Base-by-base conservation (phyloP, 1,140 invertebrate species). In the Drosophila subpulchrella region DNA sequence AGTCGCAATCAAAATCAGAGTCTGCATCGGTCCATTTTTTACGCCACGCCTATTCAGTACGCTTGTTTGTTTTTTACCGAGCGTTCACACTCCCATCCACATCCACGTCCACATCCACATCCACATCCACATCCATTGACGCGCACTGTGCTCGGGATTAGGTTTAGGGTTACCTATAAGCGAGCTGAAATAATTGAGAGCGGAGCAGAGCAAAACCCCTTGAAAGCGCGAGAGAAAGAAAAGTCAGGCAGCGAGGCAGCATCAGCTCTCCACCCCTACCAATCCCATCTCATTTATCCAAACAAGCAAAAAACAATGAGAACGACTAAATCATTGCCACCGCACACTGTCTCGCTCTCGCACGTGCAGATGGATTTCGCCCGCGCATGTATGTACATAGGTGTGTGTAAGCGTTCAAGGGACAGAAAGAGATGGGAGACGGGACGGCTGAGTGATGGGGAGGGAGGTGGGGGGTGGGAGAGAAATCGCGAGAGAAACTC, bases 251-350 rank as follows among this genome's bases (percentile, higher is more conserved):
- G 20, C 24, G 48, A 51, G 32, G 51, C 53, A 67, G 36, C 54
- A 51, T 34, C 65, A 76, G 70, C 63, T 65, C 46, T 34, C 47
- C 38, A 44, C 61, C 47, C 61, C 65, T 66, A 48, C 57, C 44
- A 59, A 59, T 47, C 42, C 56, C 17, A 58, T 34, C 59, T 27
- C 30, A 59, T 65, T 65, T 63, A 75, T 67, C 62, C 75, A 59
- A 71, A 34, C 48, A 17, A 51, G 24, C 65, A 77, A 83, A 75
- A 72, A 85, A 82, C 75, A 78, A 86, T 79, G 78, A 76, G 75
- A 79, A 79, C 54, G 56, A 73, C 59, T 60, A 72, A 89, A 89
- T 88, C 80, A 83, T 83, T 89, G 72, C 80, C 84, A 80, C 75
- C 58, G 75, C 44, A 38, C 61, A 77, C 63, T 47, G 60, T 83